Conservation (phyloP, 2,888 invertebrate species). For the Acrobasis suavella region DNA sequence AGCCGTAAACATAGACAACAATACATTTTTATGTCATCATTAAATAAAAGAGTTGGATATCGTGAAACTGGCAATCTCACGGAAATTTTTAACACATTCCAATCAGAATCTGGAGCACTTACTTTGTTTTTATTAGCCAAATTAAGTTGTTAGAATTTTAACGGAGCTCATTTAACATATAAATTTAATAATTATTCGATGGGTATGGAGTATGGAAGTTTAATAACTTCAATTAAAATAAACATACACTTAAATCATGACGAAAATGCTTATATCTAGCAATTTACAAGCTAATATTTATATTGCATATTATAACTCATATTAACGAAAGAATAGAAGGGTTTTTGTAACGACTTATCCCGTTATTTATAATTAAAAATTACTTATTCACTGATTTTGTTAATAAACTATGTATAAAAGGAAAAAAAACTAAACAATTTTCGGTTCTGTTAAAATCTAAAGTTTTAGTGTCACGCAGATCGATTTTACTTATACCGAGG, state of each 20-base stretch:
- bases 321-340: no score
- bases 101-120: neutral
- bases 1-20: neutral
- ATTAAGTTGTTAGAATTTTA: slow-evolving; percentile 1
- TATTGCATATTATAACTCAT: neutral
- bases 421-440: no score
- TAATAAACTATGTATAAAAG: no score
- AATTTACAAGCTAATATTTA: neutral
- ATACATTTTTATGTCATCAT: slow-evolving; percentile 3
- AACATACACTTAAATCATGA: neutral
- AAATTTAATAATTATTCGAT: neutral
- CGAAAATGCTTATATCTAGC: no score
- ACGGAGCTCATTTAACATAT: neutral
- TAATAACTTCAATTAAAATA: neutral
- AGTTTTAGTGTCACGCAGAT: no score
- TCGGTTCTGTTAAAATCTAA: no score
- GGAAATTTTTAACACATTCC: neutral
- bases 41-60: neutral
- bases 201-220: neutral
- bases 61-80: neutral
- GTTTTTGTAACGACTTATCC: no score
- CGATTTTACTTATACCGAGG: no score
- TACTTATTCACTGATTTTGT: no score
- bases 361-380: no score
- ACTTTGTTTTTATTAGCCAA: neutral